Conservation (phyloP, 2,888 invertebrate species). For the Pomacea canaliculata region DNA sequence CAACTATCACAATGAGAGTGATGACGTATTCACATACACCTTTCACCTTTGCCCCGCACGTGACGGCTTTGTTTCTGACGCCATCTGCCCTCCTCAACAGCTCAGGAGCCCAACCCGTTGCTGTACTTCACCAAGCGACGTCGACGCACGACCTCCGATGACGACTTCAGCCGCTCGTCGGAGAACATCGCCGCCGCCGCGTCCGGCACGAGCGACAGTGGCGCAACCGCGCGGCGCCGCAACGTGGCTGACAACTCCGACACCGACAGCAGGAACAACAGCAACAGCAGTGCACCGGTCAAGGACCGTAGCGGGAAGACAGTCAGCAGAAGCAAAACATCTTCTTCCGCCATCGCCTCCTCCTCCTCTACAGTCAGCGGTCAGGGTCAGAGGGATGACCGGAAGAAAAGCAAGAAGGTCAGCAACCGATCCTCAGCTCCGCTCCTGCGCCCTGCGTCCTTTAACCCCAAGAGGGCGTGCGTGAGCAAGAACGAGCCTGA, state of each 20-base stretch:
- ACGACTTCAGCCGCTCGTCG: slow-evolving; percentile 26
- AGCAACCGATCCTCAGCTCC: background rate
- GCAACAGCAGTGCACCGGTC: slow-evolving; percentile 7
- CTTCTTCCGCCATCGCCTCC: background rate
- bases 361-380: background rate
- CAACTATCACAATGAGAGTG: no score
- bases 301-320: slow-evolving; percentile 17
- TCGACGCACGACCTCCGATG: slow-evolving; percentile 74
- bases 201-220: slow-evolving; percentile 2
- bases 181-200: slow-evolving; percentile 1
- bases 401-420: background rate
- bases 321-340: background rate
- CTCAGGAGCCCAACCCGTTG: slow-evolving; percentile 86
- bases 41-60: no score
- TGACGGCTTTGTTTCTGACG: no score
- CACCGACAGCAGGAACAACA: slow-evolving; percentile 8
- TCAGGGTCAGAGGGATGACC: background rate
- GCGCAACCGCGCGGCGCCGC: slow-evolving; percentile 1
- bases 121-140: slow-evolving; percentile 82
- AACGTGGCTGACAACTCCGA: slow-evolving; percentile 11
- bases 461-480: slow-evolving; percentile 12
- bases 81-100: slow-evolving; percentile 70
- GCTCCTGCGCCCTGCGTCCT: background rate
- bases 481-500: slow-evolving; percentile 8
- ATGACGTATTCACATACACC: no score